A percentile compares a stretch with the other conserved stretches of the same genome.
phyloP scores from a whole-genome alignment of 2,888 invertebrate species.

The Drosophila recens region DNA sequence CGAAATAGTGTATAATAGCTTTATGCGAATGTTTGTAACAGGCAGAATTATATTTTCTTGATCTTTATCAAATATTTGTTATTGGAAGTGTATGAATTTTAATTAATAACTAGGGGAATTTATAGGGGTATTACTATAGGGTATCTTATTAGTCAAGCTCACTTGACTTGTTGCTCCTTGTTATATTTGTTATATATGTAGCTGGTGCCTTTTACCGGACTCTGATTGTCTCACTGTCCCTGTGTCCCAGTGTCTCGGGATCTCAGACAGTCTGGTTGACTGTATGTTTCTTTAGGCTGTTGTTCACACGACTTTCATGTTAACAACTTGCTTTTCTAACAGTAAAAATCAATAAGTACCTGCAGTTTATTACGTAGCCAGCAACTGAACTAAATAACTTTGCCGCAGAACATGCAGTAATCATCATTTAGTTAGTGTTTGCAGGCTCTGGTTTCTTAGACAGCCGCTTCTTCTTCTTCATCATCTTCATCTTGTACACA shows the following conservation, averaged over 20 bases:
- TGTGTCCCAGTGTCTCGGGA: not conserved
- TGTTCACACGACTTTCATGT: conserved; percentile 79
- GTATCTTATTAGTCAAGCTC: not conserved
- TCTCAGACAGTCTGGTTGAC: conserved; percentile 27
- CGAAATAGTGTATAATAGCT: not conserved
- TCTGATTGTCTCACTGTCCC: conserved; percentile 1
- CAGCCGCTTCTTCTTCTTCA: not conserved
- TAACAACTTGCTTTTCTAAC: conserved; percentile 75
- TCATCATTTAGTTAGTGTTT: conserved; percentile 64
- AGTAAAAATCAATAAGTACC: conserved; percentile 80
- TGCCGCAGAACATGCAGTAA: conserved; percentile 70
- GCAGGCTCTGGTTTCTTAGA: conserved; percentile 18
- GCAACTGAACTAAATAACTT: conserved; percentile 74
- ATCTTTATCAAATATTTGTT: no score
- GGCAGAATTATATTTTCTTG: no score
- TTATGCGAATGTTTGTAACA: not conserved
- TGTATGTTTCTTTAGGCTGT: conserved; percentile 52
- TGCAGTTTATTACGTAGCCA: conserved; percentile 70
- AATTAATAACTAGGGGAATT: no score
- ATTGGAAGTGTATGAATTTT: not conserved
- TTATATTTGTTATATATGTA: conserved; percentile 1
- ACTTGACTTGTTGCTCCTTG: not conserved
- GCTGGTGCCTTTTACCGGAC: conserved; percentile 56
- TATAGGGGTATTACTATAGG: no score
- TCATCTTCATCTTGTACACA: conserved; percentile 17